Percentiles rank a stretch among this genome's conserved stretches.
Conservation (phyloP, 2,888 invertebrate genomes). For the Toxonevra muliebris region DNA sequence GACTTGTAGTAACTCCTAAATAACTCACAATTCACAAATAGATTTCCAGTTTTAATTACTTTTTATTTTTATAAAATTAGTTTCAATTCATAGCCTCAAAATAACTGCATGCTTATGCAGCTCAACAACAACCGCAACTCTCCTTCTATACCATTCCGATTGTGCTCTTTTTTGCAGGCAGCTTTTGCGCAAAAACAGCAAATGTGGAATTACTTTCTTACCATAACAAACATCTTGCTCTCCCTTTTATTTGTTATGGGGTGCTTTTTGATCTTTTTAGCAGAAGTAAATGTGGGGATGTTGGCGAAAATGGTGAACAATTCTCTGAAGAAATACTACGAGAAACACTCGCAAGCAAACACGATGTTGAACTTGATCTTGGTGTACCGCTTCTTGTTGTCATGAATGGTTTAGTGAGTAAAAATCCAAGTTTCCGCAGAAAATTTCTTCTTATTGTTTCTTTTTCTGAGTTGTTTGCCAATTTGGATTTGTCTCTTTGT, state of each 20-base stretch:
- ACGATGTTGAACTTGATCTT: not conserved
- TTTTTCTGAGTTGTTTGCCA: conserved; percentile 16
- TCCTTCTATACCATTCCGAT: too few relatives aligned
- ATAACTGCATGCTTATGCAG: too few relatives aligned
- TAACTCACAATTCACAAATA: too few relatives aligned
- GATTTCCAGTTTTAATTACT: too few relatives aligned
- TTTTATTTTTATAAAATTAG: too few relatives aligned
- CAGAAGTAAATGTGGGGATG: too few relatives aligned
- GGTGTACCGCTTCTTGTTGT: not conserved
- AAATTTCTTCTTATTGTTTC: conserved; percentile 15
- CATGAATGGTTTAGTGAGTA: conserved; percentile 1
- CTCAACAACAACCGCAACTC: too few relatives aligned
- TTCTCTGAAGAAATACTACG: not conserved
- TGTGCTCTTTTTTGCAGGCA: conserved; percentile 10
- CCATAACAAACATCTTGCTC: not conserved
- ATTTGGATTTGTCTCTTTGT: conserved; percentile 9
- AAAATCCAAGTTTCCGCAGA: conserved; percentile 7
- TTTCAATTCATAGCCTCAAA: too few relatives aligned
- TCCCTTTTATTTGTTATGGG: conserved; percentile 11
- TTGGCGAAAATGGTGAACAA: too few relatives aligned
- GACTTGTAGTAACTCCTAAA: too few relatives aligned
- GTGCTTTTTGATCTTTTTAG: conserved; percentile 1
- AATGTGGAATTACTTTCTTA: conserved; percentile 1
- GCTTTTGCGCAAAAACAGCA: conserved; percentile 15
- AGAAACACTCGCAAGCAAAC: not conserved